Percentiles rank a stretch among this genome's conserved stretches.
Evolutionary conservation across 2,797 vertebrate genomes (phyloP).

Genomic region (Streptopelia turtur): DNA sequence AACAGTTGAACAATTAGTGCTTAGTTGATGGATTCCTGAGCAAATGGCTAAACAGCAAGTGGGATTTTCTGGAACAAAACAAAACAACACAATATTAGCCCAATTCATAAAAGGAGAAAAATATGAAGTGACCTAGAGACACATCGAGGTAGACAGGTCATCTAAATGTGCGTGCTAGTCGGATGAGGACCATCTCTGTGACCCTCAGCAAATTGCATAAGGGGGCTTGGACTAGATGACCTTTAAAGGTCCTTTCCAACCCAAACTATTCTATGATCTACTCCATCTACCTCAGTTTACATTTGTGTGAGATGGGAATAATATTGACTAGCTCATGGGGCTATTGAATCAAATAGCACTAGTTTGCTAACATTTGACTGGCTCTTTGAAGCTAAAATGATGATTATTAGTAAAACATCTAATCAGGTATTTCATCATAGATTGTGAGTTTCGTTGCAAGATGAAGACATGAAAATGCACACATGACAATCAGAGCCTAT

Average conservation of each 20-base stretch:
- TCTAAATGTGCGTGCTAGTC: not conserved
- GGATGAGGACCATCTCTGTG: not conserved
- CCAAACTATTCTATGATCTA: not conserved
- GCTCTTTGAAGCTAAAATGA: not conserved
- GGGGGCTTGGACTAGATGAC: too few species aligned
- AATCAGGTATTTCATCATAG: not conserved
- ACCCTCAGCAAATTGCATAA: not conserved
- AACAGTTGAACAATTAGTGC: not conserved
- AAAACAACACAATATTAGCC: not conserved
- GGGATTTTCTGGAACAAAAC: not conserved
- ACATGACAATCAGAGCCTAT: not conserved
- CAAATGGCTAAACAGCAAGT: not conserved
- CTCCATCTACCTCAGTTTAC: not conserved
- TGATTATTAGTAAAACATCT: not conserved
- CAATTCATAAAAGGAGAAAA: not conserved
- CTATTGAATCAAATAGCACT: not conserved
- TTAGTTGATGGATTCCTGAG: not conserved
- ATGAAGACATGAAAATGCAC: not conserved
- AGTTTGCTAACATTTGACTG: not conserved
- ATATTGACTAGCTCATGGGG: not conserved
- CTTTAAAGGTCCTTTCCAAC: too few species aligned
- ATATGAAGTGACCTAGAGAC: not conserved
- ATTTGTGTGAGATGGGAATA: not conserved
- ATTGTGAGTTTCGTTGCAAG: not conserved
- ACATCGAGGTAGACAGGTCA: not conserved